Percentiles rank a stretch among this genome's conserved stretches.
phyloP scores from a whole-genome alignment of 2,888 invertebrate species.

The Zeuzera pyrina region DNA sequence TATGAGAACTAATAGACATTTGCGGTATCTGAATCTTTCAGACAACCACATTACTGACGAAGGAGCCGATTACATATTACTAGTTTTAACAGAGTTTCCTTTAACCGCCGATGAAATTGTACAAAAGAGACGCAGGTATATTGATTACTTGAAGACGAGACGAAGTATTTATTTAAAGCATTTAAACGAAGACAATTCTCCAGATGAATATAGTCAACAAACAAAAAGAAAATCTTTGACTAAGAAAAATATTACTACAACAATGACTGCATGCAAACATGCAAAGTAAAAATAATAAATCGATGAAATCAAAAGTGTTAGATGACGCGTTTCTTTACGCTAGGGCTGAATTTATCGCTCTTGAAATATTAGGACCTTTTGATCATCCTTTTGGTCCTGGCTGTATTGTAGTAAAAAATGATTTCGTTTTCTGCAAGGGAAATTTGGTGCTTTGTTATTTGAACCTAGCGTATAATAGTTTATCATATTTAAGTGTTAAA shows the following conservation, averaged over 20 bases:
- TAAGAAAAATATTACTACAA: not conserved
- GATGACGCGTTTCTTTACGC: not conserved
- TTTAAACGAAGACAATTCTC: constrained; percentile 19
- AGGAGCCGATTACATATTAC: constrained; percentile 27
- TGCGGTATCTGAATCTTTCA: constrained; percentile 40
- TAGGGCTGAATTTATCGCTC: constrained; percentile 25
- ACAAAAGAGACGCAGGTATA: constrained; percentile 16
- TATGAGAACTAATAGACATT: constrained; percentile 32
- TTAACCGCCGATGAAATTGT: constrained; percentile 29
- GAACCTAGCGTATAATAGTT: constrained; percentile 42
- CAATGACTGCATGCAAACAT: not conserved
- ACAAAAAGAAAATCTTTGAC: not conserved
- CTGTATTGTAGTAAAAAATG: constrained; percentile 17
- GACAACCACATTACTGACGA: constrained; percentile 36
- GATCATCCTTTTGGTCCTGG: constrained; percentile 26
- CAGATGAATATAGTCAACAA: not conserved
- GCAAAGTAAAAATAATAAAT: not conserved
- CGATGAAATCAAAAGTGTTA: not conserved
- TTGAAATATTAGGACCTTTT: constrained; percentile 23
- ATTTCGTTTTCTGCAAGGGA: constrained; percentile 29
- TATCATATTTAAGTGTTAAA: constrained; percentile 29
- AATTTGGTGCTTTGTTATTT: constrained; percentile 38
- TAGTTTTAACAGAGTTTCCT: constrained; percentile 26
- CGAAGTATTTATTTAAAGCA: constrained; percentile 18
- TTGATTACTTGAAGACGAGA: constrained; percentile 28